Conservation (phyloP, 2,888 invertebrate species). For the Vesta saturnalis region DNA sequence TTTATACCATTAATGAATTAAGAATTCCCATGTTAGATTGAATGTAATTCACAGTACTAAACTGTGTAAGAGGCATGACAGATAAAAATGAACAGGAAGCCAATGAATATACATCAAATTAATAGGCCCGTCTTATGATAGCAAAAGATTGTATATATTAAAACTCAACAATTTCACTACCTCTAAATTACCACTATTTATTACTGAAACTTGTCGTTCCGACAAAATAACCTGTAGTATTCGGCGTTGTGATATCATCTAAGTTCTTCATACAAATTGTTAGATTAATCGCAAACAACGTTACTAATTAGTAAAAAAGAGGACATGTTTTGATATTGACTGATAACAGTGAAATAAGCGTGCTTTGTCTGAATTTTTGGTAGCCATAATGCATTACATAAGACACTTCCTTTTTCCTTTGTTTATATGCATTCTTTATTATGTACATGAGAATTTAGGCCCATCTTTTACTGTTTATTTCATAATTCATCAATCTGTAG, state of each 20-base stretch:
- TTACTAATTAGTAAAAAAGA: constrained; percentile 30
- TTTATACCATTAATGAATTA: constrained; percentile 8
- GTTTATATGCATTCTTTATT: too few relatives aligned
- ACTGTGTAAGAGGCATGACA: background rate
- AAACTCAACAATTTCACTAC: constrained; percentile 16
- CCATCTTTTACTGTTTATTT: too few relatives aligned
- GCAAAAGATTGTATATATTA: constrained; percentile 21
- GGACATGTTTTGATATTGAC: too few relatives aligned
- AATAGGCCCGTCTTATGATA: too few relatives aligned
- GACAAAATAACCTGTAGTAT: constrained; percentile 25
- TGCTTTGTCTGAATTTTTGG: too few relatives aligned
- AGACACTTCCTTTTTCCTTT: too few relatives aligned
- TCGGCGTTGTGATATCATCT: constrained; percentile 24
- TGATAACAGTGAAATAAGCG: too few relatives aligned
- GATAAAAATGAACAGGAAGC: constrained; percentile 15
- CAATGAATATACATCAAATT: constrained; percentile 4
- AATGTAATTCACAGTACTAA: background rate
- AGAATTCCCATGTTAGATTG: background rate
- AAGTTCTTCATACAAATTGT: constrained; percentile 28
- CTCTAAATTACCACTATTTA: constrained; percentile 22
- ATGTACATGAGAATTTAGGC: too few relatives aligned
- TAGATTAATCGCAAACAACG: constrained; percentile 23
- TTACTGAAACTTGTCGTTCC: constrained; percentile 7
- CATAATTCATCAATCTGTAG: too few relatives aligned
- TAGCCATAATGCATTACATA: too few relatives aligned